A percentile compares a stretch with the other conserved stretches of the same genome.
Conservation (phyloP, 92 coral and sea anemone genomes). For the Palythoa grandis region DNA sequence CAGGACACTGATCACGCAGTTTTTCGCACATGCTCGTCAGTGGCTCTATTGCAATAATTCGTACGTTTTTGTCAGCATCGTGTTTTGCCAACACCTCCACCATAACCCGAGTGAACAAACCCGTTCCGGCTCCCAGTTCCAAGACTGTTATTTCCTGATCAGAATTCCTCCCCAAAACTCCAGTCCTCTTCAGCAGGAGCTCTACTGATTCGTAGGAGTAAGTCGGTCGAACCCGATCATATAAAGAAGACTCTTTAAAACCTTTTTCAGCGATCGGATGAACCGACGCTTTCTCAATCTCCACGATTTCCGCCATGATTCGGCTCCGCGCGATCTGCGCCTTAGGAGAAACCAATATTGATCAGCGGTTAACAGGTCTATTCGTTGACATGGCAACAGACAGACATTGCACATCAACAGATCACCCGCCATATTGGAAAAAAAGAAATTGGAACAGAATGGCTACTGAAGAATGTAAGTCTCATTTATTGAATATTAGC, state of each 20-base stretch:
- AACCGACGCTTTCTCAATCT: background rate
- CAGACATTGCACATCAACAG: background rate
- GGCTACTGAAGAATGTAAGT: conserved; percentile 17
- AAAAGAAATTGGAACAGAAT: background rate
- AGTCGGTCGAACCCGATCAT: conserved; percentile 66
- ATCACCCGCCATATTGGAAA: background rate
- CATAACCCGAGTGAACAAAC: conserved; percentile 75
- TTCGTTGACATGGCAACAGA: conserved; percentile 3
- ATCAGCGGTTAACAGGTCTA: background rate
- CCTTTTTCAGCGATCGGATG: conserved; percentile 55
- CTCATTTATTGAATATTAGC: background rate
- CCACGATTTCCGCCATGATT: background rate
- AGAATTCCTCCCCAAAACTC: conserved; percentile 47
- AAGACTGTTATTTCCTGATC: conserved; percentile 43
- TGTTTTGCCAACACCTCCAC: conserved; percentile 48
- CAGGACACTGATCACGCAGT: conserved; percentile 59
- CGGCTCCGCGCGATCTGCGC: background rate
- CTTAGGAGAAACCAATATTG: background rate
- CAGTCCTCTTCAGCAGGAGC: conserved; percentile 52
- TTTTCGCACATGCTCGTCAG: conserved; percentile 61
- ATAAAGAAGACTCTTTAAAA: conserved; percentile 57
- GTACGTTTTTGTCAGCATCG: conserved; percentile 38
- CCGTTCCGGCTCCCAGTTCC: conserved; percentile 81
- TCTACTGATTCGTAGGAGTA: conserved; percentile 68
- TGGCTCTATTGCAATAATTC: conserved; percentile 65